These are phyloP conservation scores for Isichthys henryi DNA, from an alignment of 2,113 vertebrate genomes.

Conservation along the genomic window DNA sequence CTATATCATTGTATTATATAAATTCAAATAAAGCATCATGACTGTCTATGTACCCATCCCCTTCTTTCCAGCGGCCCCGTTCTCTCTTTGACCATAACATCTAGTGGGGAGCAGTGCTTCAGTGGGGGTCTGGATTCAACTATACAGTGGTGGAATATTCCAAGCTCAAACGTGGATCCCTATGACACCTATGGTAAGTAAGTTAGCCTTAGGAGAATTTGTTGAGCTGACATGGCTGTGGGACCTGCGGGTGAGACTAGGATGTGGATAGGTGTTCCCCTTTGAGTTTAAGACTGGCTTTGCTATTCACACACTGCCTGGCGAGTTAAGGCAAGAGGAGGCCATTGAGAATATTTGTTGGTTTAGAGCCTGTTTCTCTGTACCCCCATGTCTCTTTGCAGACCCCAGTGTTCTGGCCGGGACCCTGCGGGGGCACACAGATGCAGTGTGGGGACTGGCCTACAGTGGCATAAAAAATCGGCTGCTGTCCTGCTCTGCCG, in stretches of 20 bases:
- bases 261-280: background rate
- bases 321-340: background rate
- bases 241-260: background rate
- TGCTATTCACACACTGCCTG: background rate
- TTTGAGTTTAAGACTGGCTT: background rate
- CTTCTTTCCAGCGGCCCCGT: constrained; percentile 74
- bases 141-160: constrained; percentile 98
- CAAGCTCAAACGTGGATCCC: constrained; percentile 89
- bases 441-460: constrained; percentile 91
- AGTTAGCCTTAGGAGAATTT: background rate
- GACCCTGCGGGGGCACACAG: constrained; percentile 81
- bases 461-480: constrained; percentile 92
- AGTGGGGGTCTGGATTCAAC: constrained; percentile 90
- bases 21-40: background rate
- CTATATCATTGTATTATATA: background rate
- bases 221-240: background rate
- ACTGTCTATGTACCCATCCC: background rate
- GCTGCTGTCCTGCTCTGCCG: constrained; percentile 92
- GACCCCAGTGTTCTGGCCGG: constrained; percentile 88
- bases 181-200: constrained; percentile 89
- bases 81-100: constrained; percentile 83
- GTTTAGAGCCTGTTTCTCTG: background rate
- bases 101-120: constrained; percentile 92
- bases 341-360: background rate
- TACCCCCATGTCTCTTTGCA: constrained; percentile 41